phyloP scores from a whole-genome alignment of 2,888 invertebrate genomes.

The Villa cingulata region DNA sequence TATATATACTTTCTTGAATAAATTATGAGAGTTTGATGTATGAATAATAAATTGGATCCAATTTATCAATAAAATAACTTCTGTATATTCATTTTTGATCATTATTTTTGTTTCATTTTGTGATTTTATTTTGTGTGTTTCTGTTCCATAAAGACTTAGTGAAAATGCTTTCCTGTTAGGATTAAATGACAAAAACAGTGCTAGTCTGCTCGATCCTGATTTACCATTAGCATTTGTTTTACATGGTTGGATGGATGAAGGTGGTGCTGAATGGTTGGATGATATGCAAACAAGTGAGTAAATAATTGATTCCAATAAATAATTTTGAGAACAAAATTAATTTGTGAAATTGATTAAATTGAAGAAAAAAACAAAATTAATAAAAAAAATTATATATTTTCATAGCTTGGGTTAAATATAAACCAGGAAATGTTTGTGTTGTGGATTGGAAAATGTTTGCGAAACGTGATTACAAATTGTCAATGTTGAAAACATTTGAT shows the following conservation, averaged over 20 bases:
- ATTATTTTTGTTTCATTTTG: neutral
- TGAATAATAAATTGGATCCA: too few species aligned
- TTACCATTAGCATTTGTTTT: slow-evolving; percentile 23
- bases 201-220: neutral
- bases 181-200: neutral
- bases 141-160: neutral
- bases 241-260: slow-evolving; percentile 33
- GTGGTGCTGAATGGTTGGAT: slow-evolving; percentile 30
- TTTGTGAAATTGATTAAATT: too few species aligned
- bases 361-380: too few species aligned
- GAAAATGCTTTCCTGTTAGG: neutral
- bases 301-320: too few species aligned
- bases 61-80: too few species aligned
- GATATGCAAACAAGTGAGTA: slow-evolving; percentile 24
- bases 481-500: slow-evolving; percentile 31
- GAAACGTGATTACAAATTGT: slow-evolving; percentile 27
- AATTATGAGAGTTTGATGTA: too few species aligned
- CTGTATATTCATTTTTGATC: too few species aligned
- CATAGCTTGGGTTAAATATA: slow-evolving; percentile 29
- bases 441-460: slow-evolving; percentile 32
- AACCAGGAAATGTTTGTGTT: slow-evolving; percentile 28
- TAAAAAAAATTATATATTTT: neutral
- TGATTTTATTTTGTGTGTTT: neutral
- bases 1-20: neutral
- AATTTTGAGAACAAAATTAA: neutral